Percentiles rank a stretch among this genome's conserved stretches.
Evolutionary conservation across 1,140 invertebrate species (phyloP).

Genomic region (Microplitis mediator): DNA sequence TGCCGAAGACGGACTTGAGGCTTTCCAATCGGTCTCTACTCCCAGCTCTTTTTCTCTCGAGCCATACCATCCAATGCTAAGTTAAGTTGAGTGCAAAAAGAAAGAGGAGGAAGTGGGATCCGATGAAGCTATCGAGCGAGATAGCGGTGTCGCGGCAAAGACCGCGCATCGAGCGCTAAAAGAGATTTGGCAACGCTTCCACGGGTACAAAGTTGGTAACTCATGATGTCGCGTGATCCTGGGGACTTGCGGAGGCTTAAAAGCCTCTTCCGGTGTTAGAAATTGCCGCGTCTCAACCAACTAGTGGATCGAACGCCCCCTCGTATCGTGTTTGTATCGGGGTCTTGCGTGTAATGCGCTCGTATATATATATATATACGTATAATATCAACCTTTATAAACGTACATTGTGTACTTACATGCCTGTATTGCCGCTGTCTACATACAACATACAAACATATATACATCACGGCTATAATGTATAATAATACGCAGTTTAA

Average conservation of each 20-base stretch:
- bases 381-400: background rate
- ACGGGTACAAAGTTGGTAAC: background rate
- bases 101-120: no score
- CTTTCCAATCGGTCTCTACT: slow-evolving; percentile 9
- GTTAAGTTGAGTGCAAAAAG: no score
- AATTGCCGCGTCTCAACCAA: slow-evolving; percentile 14
- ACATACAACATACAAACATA: no score
- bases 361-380: background rate
- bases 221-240: slow-evolving; percentile 17
- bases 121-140: no score
- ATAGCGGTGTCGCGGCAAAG: no score
- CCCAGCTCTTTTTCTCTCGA: no score
- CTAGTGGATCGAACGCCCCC: slow-evolving; percentile 8
- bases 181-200: slow-evolving; percentile 19
- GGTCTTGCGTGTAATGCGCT: background rate
- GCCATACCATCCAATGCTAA: no score
- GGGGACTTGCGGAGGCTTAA: slow-evolving; percentile 18
- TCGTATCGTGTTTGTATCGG: background rate
- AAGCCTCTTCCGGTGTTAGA: slow-evolving; percentile 19
- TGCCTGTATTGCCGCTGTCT: no score
- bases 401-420: no score
- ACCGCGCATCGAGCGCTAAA: no score
- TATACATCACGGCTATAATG: no score
- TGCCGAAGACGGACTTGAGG: background rate
- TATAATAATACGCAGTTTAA: background rate